Evolutionary conservation across 1,140 invertebrate genomes (phyloP), one percentile per base, ranked within the genome.

Genomic region (Calliopsis andreniformis): DNA sequence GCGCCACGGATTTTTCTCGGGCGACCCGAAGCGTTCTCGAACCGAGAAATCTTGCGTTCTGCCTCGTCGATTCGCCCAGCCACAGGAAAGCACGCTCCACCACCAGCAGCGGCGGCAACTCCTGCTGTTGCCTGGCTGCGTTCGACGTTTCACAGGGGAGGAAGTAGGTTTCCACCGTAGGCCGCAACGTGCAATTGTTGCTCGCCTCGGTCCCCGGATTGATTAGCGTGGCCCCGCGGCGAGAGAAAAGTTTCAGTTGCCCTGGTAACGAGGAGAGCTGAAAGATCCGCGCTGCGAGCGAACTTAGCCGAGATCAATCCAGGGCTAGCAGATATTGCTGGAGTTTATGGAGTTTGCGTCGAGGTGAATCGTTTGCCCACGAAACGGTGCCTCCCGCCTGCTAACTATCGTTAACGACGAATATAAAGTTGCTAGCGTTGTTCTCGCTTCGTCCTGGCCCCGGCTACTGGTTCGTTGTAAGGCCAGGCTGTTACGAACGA

Each of bases 191-290:
- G 39, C 23, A 6, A 76, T 71, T 71, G 67, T 80, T 76, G n/a
- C 42, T 14, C 30, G 2, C 32, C 23, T 28, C 58, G 18, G n/a
- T 6, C 16, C 14, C 7, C 18, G 59, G 51, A 73, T 73, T 73
- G 71, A 73, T 73, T 73, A 73, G 51, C 51, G 30, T 49, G 28
- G 35, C 61, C n/a, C n/a, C 0, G n/a, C 47, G 10, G 3, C 43
- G 10, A 53, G 47, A 64, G 39, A 56, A 73, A 51, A 70, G 42
- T 70, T 73, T 20, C 42, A 32, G 51, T 67, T 73, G 28, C 62
- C 62, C 14, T 55, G 71, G 71, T 45, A 73, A 67, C 62, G 23
- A 6, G 51, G 20, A 25, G 59, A 45, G 42, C 42, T 45, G 23
- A 43, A 58, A 58, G 55, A 58, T 58, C 55, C 25, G 7, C 59